Evolutionary conservation across 2,113 vertebrate genomes (phyloP), one percentile per base, ranked within the genome.

Genomic region (Centropus bengalensis): DNA sequence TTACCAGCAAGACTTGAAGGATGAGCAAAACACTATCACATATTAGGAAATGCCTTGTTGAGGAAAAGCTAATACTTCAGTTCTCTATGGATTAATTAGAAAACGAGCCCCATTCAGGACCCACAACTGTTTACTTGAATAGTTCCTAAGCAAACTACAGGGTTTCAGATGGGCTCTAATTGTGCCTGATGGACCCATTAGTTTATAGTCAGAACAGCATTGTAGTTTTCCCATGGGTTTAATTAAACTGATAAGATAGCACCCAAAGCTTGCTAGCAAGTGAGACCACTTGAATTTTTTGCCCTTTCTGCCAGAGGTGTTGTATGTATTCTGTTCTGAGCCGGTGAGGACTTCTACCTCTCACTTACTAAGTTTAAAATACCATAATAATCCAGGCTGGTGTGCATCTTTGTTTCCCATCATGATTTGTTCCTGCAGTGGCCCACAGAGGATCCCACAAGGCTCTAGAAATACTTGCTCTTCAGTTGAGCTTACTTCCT

Each of bases 141-240:
- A 96, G 82, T 98, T 99, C 99, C 98, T 42, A 59, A 90, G 96
- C 95, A 96, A 97, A 98, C 97, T 98, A 95, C 97, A 97, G 96
- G 98, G 97, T 98, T 98, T 98, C 98, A 97, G 91, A 96, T 93
- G 96, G 93, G 86, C 96, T 97, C 91, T 99, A 99, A 99, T 99
- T 99, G 98, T 98, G 96, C 98, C 98, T 98, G 98, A 98, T 98
- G 98, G 99, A 98, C 98, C 98, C 93, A 98, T 99, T 97, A 98
- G 93, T 92, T 94, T 96, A 91, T 98, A 98, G 98, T 98, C 94
- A 89, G 97, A 98, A 94, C 96, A 96, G 95, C 52, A 68, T 87
- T 96, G 97, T 95, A 93, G 56, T 91, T 96, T 97, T 97, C 99
- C 97, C 98, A 20, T 38, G 97, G 97, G 98, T 92, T 98, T 99